phyloP scores from a whole-genome alignment of 1,140 invertebrate species.

The Spodoptera litura region DNA sequence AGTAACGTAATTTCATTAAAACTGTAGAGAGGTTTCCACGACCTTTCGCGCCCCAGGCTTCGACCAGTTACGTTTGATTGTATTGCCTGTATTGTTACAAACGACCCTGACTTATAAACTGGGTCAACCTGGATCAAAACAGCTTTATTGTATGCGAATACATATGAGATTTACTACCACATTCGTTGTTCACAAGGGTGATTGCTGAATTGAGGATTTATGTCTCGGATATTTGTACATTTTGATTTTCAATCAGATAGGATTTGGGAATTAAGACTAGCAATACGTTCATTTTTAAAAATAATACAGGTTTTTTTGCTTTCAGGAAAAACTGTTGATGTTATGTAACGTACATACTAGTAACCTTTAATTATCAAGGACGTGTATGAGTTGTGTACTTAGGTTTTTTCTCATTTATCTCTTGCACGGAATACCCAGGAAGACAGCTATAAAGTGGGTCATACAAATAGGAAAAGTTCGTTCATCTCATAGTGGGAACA shows the following conservation, averaged over 20 bases:
- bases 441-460: not conserved
- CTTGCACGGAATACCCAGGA: not conserved
- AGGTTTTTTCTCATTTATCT: conserved; percentile 4
- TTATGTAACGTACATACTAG: no score
- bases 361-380: not conserved
- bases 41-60: conserved; percentile 13
- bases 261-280: no score
- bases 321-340: no score
- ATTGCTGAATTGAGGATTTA: no score
- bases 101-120: conserved; percentile 24
- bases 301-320: no score
- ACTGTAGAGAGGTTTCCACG: conserved; percentile 8
- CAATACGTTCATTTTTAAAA: no score
- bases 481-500: not conserved
- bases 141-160: not conserved
- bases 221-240: no score
- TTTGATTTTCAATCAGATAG: no score
- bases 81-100: conserved; percentile 23
- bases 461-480: conserved; percentile 7
- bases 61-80: conserved; percentile 16
- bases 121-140: conserved; percentile 12
- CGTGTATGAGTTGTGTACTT: not conserved
- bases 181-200: not conserved
- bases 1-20: conserved; percentile 14
- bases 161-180: conserved; percentile 11